Conservation (phyloP, 2,797 vertebrate species). For the Anguilla obscura region DNA sequence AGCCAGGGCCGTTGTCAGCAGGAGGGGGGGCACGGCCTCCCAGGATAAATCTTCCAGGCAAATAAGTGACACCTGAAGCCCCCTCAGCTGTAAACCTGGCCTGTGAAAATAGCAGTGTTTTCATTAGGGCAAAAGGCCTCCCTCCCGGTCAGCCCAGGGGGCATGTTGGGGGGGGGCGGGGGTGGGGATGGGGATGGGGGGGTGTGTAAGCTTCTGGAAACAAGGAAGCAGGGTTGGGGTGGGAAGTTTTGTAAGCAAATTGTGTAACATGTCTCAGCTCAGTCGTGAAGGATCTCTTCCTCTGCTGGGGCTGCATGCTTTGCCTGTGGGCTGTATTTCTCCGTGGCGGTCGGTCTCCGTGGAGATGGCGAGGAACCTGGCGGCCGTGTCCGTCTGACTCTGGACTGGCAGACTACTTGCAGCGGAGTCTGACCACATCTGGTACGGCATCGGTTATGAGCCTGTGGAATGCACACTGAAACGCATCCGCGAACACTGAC, state of each 20-base stretch:
- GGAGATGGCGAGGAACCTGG: not conserved
- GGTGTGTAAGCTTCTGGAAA: not conserved
- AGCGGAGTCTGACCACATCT: not conserved
- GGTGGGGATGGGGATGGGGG: not conserved
- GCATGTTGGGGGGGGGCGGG: not conserved
- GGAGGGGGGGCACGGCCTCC: not conserved
- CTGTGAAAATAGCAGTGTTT: slow-evolving; percentile 2
- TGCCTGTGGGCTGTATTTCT: not conserved
- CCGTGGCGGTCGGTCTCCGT: not conserved
- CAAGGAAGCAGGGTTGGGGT: not conserved
- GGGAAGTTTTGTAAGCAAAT: not conserved
- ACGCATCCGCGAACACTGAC: not conserved
- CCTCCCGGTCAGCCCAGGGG: slow-evolving; percentile 38
- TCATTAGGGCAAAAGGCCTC: not conserved
- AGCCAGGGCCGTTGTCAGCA: not conserved
- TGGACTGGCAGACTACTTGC: not conserved
- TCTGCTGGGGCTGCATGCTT: not conserved
- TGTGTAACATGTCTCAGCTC: not conserved
- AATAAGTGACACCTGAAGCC: slow-evolving; percentile 1
- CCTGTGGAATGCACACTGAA: not conserved
- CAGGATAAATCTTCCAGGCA: not conserved
- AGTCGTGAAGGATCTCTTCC: not conserved
- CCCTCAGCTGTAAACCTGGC: not conserved
- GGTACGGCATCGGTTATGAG: not conserved
- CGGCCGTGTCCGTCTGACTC: not conserved